Conservation (phyloP, 2,113 vertebrate species). For the Pelodiscus sinensis region DNA sequence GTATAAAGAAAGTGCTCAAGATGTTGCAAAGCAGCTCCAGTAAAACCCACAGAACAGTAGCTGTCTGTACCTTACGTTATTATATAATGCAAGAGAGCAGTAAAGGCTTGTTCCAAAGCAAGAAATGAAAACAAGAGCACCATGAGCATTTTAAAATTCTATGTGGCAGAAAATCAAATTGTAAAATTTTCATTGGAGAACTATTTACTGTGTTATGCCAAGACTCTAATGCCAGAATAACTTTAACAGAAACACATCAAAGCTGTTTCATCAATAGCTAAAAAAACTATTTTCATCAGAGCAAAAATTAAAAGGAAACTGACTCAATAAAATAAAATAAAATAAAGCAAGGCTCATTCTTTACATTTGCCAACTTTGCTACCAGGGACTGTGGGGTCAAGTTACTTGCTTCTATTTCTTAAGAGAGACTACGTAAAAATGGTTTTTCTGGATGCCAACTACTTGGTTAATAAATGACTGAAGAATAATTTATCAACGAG, state of each 20-base stretch:
- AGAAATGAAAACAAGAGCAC: not conserved
- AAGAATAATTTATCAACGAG: not conserved
- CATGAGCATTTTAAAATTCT: not conserved
- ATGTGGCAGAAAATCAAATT: not conserved
- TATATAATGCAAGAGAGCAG: not conserved
- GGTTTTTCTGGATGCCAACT: not conserved
- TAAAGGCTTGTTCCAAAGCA: not conserved
- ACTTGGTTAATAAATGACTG: not conserved
- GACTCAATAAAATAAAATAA: not conserved
- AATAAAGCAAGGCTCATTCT: not conserved
- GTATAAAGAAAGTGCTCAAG: not conserved
- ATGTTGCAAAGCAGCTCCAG: not conserved
- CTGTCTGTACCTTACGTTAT: not conserved
- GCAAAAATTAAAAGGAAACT: not conserved
- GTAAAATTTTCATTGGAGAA: not conserved
- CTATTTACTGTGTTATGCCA: not conserved
- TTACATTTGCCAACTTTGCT: not conserved
- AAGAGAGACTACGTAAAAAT: not conserved
- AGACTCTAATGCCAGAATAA: not conserved
- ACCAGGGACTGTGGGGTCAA: not conserved
- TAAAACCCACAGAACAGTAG: not conserved
- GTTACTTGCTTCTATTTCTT: not conserved
- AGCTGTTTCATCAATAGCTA: not conserved
- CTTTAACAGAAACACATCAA: not conserved
- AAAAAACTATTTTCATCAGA: not conserved